phyloP scores from a whole-genome alignment of 2,113 vertebrate species.

The Xiphias gladius region DNA sequence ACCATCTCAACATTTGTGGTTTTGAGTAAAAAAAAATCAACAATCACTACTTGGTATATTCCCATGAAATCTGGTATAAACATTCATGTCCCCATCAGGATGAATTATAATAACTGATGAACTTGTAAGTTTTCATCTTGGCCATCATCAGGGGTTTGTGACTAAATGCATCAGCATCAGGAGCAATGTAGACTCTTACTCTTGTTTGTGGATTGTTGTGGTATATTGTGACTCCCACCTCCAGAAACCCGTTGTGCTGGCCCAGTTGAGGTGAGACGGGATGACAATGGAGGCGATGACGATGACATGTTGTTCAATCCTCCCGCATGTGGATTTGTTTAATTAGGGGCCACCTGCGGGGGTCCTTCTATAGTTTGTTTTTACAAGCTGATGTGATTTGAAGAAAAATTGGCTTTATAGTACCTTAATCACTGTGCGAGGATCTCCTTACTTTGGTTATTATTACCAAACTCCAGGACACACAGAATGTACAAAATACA shows the following conservation, averaged over 20 bases:
- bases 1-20: background rate
- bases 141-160: too few species aligned
- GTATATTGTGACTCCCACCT: too few species aligned
- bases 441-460: background rate
- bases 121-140: background rate
- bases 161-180: too few species aligned
- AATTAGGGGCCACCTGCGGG: too few species aligned
- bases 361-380: too few species aligned
- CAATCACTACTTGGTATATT: background rate
- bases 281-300: background rate
- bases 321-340: too few species aligned
- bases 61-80: background rate
- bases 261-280: background rate
- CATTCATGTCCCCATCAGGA: background rate
- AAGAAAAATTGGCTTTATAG: too few species aligned
- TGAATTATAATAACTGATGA: background rate
- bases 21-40: background rate
- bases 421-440: background rate
- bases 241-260: background rate
- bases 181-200: too few species aligned
- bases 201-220: background rate
- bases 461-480: background rate
- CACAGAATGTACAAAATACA: background rate
- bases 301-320: too few species aligned
- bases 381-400: too few species aligned